A percentile compares a stretch with the other conserved stretches of the same genome.
Conservation (phyloP, 2,113 vertebrate genomes). For the Pristiophorus japonicus region DNA sequence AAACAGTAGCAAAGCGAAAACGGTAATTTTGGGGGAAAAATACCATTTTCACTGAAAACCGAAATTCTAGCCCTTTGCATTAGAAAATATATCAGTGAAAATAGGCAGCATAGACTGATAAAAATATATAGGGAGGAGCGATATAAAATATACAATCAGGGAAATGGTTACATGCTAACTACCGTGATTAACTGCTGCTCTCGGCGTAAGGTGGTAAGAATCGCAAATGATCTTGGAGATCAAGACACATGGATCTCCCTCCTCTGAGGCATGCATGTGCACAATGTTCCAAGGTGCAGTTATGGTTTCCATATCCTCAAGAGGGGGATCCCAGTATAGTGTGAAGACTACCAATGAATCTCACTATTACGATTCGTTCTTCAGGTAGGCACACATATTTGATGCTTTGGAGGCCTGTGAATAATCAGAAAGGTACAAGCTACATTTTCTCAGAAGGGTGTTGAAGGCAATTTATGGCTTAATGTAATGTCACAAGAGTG, state of each 20-base stretch:
- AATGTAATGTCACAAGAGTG: not conserved
- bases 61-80: no score
- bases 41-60: no score
- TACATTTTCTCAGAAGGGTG: not conserved
- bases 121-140: not conserved
- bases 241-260: not conserved
- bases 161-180: not conserved
- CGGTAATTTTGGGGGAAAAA: no score
- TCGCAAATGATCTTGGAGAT: not conserved
- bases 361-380: no score
- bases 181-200: not conserved
- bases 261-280: not conserved
- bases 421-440: not conserved
- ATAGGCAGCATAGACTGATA: no score
- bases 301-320: not conserved
- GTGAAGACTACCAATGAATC: not conserved
- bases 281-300: not conserved
- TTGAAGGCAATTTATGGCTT: not conserved
- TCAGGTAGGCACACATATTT: not conserved
- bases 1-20: no score
- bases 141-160: not conserved
- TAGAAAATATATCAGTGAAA: not conserved
- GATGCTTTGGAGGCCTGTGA: no score
- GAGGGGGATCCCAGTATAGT: not conserved
- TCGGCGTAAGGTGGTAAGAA: not conserved